Base-by-base conservation (phyloP, 2,113 vertebrate species). In the Phylloscopus trochiloides region DNA sequence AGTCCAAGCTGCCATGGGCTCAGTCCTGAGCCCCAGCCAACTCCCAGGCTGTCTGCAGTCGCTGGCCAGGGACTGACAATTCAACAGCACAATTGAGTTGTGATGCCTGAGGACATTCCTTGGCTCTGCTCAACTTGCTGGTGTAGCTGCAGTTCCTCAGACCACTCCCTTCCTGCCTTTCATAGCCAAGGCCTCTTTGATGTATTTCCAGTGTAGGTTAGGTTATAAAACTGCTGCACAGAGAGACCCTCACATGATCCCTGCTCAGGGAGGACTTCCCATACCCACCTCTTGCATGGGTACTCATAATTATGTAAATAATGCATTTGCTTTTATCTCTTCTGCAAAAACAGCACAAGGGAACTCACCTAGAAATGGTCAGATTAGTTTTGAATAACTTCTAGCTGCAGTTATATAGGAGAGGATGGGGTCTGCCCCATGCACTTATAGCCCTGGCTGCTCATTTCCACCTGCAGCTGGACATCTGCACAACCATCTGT, bases 141-240 rank as follows among this genome's bases (percentile, higher is more conserved):
- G 45, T 92, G 95, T 90, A 91, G 90, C 92, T 96, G 90, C 77
- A 91, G 62, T 92, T 95, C 94, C 91, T 89, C 62, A 73, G 87
- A 82, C 66, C 91, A 54, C 94, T 97, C 95, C 95, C 80, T 96
- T 96, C 96, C 94, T 96, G 89, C 73, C 42, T 95, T 96, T 92
- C 93, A 85, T 85, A 81, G 81, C 77, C 86, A 87, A 70, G 45
- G 70, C 5, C 26, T 82, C 90, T 96, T 94, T 94, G 95, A 95
- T 86, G 70, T 87, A 42, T 78, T 96, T 96, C 85, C 81, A 95
- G 29, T 26, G 21, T 65, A 92, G 87, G 74, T 91, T 72, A 50
- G 68, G 32, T 71, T 66, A 42, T 78, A 79, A 91, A 95, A 91
- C 67, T 86, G 57, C 87, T 45, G 20, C 29, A 63, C 34, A 79